A percentile compares a stretch with the other conserved stretches of the same genome.
Conservation (phyloP, 2,113 vertebrate species). For the Paedocypris sp. region DNA sequence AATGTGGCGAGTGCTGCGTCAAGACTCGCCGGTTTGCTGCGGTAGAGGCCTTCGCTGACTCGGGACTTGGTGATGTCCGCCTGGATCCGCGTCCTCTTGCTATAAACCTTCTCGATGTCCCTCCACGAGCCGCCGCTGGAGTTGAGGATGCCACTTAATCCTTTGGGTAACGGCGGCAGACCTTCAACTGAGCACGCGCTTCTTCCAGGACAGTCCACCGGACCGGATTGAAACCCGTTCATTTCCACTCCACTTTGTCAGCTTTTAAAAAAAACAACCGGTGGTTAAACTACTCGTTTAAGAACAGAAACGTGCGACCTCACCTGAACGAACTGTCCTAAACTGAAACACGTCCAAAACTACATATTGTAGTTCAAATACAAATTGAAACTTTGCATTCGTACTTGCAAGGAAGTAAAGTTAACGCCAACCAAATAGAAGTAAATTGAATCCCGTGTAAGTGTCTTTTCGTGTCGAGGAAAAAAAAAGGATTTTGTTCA, state of each 20-base stretch:
- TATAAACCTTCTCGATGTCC: conserved; percentile 65
- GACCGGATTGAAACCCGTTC: conserved; percentile 46
- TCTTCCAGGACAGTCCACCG: conserved; percentile 38
- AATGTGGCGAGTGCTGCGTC: conserved; percentile 62
- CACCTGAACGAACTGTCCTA: too few relatives aligned
- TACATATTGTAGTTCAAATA: too few relatives aligned
- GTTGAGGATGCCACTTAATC: conserved; percentile 67
- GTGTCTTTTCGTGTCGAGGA: too few relatives aligned
- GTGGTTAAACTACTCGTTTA: background rate
- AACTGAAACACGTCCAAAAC: too few relatives aligned
- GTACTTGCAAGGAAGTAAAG: too few relatives aligned
- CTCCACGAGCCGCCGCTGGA: conserved; percentile 70
- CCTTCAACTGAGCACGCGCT: conserved; percentile 49
- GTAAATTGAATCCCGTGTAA: too few relatives aligned
- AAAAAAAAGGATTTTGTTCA: too few relatives aligned
- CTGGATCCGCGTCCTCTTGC: conserved; percentile 66
- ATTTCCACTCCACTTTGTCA: conserved; percentile 30
- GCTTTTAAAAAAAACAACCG: background rate
- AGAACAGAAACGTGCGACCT: too few relatives aligned
- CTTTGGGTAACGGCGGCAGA: conserved; percentile 65
- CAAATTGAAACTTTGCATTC: too few relatives aligned
- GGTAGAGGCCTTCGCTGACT: conserved; percentile 42
- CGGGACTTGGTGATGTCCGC: conserved; percentile 61
- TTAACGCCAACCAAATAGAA: too few relatives aligned
- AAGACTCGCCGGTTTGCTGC: conserved; percentile 55